Conservation (phyloP, 2,797 vertebrate genomes). For the Atherinosoma microstoma region DNA sequence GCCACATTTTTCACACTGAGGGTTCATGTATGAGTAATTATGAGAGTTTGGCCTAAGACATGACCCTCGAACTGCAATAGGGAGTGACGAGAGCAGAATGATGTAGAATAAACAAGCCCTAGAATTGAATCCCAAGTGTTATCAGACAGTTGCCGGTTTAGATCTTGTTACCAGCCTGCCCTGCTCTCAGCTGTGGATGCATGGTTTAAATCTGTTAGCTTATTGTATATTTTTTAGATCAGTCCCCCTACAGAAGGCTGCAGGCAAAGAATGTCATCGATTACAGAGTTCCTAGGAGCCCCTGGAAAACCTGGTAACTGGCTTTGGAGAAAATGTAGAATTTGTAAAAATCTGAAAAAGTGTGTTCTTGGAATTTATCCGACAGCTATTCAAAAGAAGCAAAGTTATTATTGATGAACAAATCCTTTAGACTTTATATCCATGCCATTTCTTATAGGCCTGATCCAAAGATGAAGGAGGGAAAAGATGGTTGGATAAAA, state of each 20-base stretch:
- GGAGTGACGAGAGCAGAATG: too few species aligned
- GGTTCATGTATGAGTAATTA: too few species aligned
- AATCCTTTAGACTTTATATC: not conserved
- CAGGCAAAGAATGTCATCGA: not conserved
- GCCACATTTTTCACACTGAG: too few species aligned
- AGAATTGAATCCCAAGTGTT: too few species aligned
- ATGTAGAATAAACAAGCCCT: too few species aligned
- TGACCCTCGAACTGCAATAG: too few species aligned
- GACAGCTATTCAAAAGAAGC: not conserved
- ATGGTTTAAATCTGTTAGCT: not conserved
- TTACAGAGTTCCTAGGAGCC: not conserved
- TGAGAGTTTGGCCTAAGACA: too few species aligned
- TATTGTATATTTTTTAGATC: not conserved
- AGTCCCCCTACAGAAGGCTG: not conserved
- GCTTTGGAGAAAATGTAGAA: not conserved
- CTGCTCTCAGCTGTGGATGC: not conserved
- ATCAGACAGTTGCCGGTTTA: not conserved
- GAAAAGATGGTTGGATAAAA: not conserved
- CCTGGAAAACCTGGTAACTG: not conserved
- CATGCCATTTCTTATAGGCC: not conserved
- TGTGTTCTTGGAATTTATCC: not conserved
- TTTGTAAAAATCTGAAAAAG: not conserved
- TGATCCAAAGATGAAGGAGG: not conserved
- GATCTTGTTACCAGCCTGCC: not conserved
- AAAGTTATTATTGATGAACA: not conserved